These are phyloP conservation scores for Tetropium fuscum DNA, from an alignment of 2,888 invertebrate species.

Conservation along the genomic window DNA sequence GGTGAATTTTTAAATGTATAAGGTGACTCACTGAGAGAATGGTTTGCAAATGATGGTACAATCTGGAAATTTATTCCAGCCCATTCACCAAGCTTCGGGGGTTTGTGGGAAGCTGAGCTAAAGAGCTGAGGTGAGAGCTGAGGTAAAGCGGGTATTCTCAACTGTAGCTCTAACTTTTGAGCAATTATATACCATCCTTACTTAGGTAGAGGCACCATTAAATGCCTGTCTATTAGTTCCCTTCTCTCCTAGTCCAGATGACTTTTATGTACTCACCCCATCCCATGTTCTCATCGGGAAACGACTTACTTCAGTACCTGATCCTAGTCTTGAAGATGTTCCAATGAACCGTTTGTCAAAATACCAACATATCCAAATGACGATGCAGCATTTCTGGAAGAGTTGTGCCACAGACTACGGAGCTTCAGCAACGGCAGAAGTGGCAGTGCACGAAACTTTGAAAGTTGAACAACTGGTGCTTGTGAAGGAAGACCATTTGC, in stretches of 20 bases:
- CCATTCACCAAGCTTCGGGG: conserved; percentile 34
- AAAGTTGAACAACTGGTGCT: conserved; percentile 8
- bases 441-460: conserved; percentile 18
- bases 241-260: conserved; percentile 32
- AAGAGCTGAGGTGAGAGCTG: conserved; percentile 20
- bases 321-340: conserved; percentile 4
- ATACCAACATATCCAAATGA: conserved; percentile 23
- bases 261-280: conserved; percentile 32
- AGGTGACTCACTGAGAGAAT: not conserved
- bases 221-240: conserved; percentile 48
- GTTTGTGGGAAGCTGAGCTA: conserved; percentile 31
- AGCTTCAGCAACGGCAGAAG: conserved; percentile 33
- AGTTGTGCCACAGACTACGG: conserved; percentile 33
- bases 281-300: conserved; percentile 32
- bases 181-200: conserved; percentile 44
- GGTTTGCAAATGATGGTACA: conserved; percentile 2
- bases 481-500: conserved; percentile 4
- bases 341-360: conserved; percentile 15
- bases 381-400: conserved; percentile 40
- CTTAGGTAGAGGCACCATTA: conserved; percentile 46
- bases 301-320: conserved; percentile 16
- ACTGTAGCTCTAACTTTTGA: conserved; percentile 42
- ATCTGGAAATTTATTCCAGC: conserved; percentile 33
- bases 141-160: conserved; percentile 36
- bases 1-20: conserved; percentile 5